Evolutionary conservation across 1,140 invertebrate genomes (phyloP).

Genomic region (Trinorchestia longiramus): DNA sequence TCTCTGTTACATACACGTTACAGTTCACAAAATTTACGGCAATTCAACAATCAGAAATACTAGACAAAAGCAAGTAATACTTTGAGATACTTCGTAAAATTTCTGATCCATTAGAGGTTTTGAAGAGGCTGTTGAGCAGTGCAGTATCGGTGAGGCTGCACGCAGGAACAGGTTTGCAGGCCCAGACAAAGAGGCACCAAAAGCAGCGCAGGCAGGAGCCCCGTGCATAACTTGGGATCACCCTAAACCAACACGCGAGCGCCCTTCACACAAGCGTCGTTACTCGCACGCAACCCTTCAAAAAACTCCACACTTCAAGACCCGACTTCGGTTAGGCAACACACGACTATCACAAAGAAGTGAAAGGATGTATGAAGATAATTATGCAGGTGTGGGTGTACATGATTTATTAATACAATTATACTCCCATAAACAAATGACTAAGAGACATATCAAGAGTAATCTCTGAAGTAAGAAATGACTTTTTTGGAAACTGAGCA

Average conservation of each 20-base stretch:
- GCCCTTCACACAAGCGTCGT: neutral
- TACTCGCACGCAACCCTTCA: neutral
- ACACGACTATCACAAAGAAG: neutral
- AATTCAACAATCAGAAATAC: neutral
- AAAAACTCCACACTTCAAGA: neutral
- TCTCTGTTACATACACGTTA: too few relatives aligned
- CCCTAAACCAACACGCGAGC: constrained; percentile 4
- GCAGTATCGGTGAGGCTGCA: neutral
- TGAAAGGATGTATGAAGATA: neutral
- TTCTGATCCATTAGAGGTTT: neutral
- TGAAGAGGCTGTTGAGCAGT: neutral
- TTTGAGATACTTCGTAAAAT: neutral
- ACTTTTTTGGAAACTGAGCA: too few relatives aligned
- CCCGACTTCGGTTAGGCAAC: neutral
- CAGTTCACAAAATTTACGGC: too few relatives aligned
- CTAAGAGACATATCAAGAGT: too few relatives aligned
- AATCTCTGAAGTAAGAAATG: too few relatives aligned
- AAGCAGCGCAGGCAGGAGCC: neutral
- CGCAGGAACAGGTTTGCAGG: constrained; percentile 26
- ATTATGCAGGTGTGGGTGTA: neutral
- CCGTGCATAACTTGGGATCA: neutral
- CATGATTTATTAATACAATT: neutral
- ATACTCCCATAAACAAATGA: too few relatives aligned
- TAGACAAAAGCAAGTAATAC: neutral
- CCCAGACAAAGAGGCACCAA: constrained; percentile 48